Evolutionary conservation across 2,888 invertebrate genomes (phyloP), one percentile per base, ranked within the genome.

Genomic region (Polymixis flavicincta): DNA sequence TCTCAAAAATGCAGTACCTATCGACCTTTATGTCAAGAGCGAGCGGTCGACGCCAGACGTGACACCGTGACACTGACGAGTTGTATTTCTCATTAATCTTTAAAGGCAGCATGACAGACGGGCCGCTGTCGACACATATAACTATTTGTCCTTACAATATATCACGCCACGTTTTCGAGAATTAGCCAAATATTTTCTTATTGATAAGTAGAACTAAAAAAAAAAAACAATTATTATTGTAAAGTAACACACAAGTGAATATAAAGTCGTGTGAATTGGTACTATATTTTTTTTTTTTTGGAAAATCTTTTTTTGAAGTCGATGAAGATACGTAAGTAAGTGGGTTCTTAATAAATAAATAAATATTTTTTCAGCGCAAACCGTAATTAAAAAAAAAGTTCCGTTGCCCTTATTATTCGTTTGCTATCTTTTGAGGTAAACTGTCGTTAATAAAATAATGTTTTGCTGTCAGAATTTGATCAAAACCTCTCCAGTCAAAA

Each of bases 41-140:
- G 50, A 67, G 50, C 22, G 52, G 61, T 8, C 22, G 59, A 6
- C 52, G 60, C 55, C 50, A 83, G 50, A 4, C 55, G 32, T 71
- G 67, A 59, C 71, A 57, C 45, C 28, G 50, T 48, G 67, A 68
- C 68, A 70, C 48, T 73, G 59, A 48, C 64, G 63, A 32, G 13
- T 42, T 73, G 65, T 57, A 60, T 32, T 67, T 22, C 57, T 70
- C 76, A 80, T 82, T 81, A 76, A 80, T 84, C 72, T 72, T 82
- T 70, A 72, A 84, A 28, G 42, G 19, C 73, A 61, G 7, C 61
- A 37, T 54, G 73, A 73, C 59, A 32, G 60, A 71, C 37, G 32
- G 54, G 8, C 70, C 37, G 42, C 54, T 70, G 48, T 70, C 67
- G 28, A 65, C 76, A 69, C 32, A 55, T 71, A 73, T 60, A 55